These are phyloP conservation scores for Callospermophilus lateralis DNA, from an alignment of 2,113 vertebrate genomes.

Conservation along the genomic window DNA sequence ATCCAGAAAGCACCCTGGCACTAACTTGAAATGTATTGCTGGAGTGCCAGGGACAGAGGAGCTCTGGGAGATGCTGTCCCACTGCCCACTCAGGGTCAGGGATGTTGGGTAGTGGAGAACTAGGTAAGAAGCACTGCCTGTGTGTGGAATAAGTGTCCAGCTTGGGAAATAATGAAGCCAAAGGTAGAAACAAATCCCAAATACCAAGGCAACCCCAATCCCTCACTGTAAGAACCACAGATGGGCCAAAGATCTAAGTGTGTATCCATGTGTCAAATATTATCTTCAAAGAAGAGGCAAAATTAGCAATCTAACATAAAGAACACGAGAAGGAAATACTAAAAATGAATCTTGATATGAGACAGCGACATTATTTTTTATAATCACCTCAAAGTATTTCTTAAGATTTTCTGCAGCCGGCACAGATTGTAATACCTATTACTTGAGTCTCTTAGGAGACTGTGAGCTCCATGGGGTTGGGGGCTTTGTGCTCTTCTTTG, in stretches of 20 bases:
- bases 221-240: background rate
- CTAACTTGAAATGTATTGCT: rapidly evolving
- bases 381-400: slow-evolving; percentile 26
- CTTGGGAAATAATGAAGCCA: background rate
- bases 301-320: slow-evolving; percentile 7
- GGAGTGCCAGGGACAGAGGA: background rate
- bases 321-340: slow-evolving; percentile 31
- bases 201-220: background rate
- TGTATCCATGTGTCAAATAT: background rate
- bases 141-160: too few species aligned
- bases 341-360: slow-evolving; percentile 44
- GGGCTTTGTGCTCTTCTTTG: background rate
- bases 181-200: background rate
- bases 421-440: slow-evolving; percentile 4
- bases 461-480: background rate
- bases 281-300: slow-evolving; percentile 30
- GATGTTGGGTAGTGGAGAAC: too few species aligned
- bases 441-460: background rate
- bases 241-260: background rate
- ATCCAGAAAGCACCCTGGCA: background rate
- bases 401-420: background rate
- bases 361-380: slow-evolving; percentile 48
- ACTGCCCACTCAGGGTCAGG: too few species aligned
- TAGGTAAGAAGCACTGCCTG: rapidly evolving
- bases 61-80: rapidly evolving